A percentile compares a stretch with the other conserved stretches of the same genome.
phyloP scores from a whole-genome alignment of 2,113 vertebrate genomes.

The Festucalex cinctus region DNA sequence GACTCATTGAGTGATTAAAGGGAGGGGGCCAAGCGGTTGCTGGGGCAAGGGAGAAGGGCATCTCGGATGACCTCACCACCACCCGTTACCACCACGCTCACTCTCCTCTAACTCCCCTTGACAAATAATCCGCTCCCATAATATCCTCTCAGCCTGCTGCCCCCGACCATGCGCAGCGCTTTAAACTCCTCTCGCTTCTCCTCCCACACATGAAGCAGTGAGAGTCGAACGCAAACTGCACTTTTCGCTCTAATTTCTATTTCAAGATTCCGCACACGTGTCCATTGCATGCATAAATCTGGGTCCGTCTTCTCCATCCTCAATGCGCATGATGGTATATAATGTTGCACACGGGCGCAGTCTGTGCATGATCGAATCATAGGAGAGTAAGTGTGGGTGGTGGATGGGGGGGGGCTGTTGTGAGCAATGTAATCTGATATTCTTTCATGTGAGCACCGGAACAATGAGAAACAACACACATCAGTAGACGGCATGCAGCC shows the following conservation, averaged over 20 bases:
- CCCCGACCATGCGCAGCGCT: slow-evolving; percentile 66
- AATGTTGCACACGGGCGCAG: slow-evolving; percentile 57
- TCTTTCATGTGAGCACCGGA: slow-evolving; percentile 33
- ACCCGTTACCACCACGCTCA: slow-evolving; percentile 17
- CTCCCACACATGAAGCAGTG: slow-evolving; percentile 60
- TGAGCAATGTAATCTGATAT: slow-evolving; percentile 59
- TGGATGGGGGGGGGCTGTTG: slow-evolving; percentile 43
- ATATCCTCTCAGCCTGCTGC: slow-evolving; percentile 56
- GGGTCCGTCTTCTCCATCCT: neutral
- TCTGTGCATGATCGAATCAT: slow-evolving; percentile 60
- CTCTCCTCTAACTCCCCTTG: slow-evolving; percentile 25
- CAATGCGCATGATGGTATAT: slow-evolving; percentile 45
- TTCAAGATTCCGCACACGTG: neutral
- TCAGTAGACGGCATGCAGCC: slow-evolving; percentile 27
- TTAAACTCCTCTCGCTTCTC: slow-evolving; percentile 39
- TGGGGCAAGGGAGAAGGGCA: slow-evolving; percentile 71
- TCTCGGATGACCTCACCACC: slow-evolving; percentile 68
- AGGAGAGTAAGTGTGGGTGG: slow-evolving; percentile 21
- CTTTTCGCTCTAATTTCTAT: neutral
- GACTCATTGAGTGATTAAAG: slow-evolving; percentile 49
- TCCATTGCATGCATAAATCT: neutral
- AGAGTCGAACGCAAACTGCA: slow-evolving; percentile 49
- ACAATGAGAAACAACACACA: slow-evolving; percentile 24
- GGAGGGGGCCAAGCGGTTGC: slow-evolving; percentile 57
- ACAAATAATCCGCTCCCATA: slow-evolving; percentile 54